Percentiles rank a stretch among this genome's conserved stretches.
phyloP scores from a whole-genome alignment of 2,888 invertebrate genomes.

The Digitonthophagus gazella region DNA sequence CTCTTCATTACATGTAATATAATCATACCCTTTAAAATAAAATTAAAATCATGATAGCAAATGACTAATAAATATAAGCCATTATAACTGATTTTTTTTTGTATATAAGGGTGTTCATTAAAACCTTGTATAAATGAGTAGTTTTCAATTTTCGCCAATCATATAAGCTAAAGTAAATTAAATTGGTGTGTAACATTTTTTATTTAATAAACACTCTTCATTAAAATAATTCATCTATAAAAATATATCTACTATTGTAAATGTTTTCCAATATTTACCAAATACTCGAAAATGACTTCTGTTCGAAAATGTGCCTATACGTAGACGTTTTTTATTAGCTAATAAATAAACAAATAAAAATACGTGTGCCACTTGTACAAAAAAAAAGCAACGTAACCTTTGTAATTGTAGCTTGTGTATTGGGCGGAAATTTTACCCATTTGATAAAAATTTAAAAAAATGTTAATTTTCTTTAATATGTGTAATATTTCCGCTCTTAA shows the following conservation, averaged over 20 bases:
- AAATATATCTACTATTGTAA: not conserved
- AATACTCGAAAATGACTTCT: constrained; percentile 3
- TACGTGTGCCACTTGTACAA: constrained; percentile 25
- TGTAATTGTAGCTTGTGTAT: constrained; percentile 11
- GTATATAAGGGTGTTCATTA: no score
- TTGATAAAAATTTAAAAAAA: not conserved
- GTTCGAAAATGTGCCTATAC: constrained; percentile 23
- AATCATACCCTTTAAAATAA: no score
- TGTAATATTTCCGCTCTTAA: not conserved
- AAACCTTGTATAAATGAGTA: no score
- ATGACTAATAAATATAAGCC: no score
- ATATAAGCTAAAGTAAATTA: no score
- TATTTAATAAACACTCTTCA: constrained; percentile 5
- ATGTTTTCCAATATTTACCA: not conserved
- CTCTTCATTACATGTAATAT: no score
- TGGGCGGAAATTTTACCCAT: not conserved
- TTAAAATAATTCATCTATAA: not conserved
- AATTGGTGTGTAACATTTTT: constrained; percentile 3
- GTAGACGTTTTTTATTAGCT: constrained; percentile 12
- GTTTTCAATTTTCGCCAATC: no score
- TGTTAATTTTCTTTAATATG: not conserved
- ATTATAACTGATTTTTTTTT: no score
- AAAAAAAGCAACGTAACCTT: constrained; percentile 16
- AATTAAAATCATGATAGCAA: no score
- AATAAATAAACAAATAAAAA: not conserved